Evolutionary conservation across 2,797 vertebrate genomes (phyloP).

Genomic region (Linurgus olivaceus): DNA sequence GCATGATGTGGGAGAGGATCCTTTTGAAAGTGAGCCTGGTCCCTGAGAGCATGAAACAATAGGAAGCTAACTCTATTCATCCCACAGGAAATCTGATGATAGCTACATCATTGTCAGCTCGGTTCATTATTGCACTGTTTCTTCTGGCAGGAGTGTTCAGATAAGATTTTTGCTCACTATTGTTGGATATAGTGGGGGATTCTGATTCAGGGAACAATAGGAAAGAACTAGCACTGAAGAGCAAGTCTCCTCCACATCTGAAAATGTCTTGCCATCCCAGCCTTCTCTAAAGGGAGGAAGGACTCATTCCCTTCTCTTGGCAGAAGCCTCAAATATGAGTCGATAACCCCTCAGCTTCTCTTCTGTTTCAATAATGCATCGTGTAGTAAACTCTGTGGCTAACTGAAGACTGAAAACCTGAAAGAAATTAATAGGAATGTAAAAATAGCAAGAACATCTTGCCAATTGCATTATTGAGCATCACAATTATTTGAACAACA

Average conservation of each 20-base stretch:
- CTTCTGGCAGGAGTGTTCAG: slow-evolving; percentile 25
- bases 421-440: slow-evolving; percentile 41
- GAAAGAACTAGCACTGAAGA: slow-evolving; percentile 9
- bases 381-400: background rate
- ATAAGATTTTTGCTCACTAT: background rate
- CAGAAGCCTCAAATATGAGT: background rate
- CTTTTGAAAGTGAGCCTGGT: background rate
- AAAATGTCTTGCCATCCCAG: background rate
- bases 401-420: slow-evolving; percentile 3
- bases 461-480: background rate
- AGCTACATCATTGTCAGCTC: slow-evolving; percentile 33
- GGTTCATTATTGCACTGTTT: slow-evolving; percentile 25
- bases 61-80: background rate
- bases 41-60: slow-evolving; percentile 23
- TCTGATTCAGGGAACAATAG: slow-evolving; percentile 24
- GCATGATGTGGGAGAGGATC: background rate
- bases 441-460: background rate
- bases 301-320: background rate
- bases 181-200: slow-evolving; percentile 15
- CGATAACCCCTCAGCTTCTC: background rate
- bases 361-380: background rate
- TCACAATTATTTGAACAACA: slow-evolving; percentile 6
- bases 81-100: slow-evolving; percentile 41
- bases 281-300: background rate
- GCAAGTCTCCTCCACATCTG: background rate